phyloP scores from a whole-genome alignment of 1,140 invertebrate species.

The Drosophila obscura region DNA sequence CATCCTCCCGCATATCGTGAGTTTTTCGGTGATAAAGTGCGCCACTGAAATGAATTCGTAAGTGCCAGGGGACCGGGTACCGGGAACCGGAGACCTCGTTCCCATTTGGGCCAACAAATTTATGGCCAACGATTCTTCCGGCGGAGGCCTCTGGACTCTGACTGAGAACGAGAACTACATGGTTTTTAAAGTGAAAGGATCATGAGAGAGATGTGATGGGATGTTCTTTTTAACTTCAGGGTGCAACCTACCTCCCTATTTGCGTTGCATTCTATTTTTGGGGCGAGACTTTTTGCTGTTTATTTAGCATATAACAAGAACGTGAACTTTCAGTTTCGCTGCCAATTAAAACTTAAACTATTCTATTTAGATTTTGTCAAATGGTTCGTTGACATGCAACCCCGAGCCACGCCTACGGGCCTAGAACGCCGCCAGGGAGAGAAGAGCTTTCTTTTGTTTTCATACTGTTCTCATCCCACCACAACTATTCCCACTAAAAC shows the following conservation, averaged over 20 bases:
- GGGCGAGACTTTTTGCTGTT: constrained; percentile 23
- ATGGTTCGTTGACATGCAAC: constrained; percentile 62
- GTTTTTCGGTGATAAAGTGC: constrained; percentile 66
- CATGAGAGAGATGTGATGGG: constrained; percentile 2
- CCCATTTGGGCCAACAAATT: constrained; percentile 67
- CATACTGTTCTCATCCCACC: no score
- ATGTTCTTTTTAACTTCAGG: background rate
- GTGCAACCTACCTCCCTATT: no score
- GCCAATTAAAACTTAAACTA: constrained; percentile 79
- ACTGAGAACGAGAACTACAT: constrained; percentile 5
- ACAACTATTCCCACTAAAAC: no score
- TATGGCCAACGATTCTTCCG: constrained; percentile 55
- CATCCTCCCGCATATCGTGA: constrained; percentile 10
- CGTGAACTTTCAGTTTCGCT: constrained; percentile 58
- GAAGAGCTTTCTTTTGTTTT: no score
- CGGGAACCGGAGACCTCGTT: constrained; percentile 49
- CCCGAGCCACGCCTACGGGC: constrained; percentile 16
- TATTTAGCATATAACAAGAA: constrained; percentile 53
- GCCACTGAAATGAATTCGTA: constrained; percentile 74
- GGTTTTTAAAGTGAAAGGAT: constrained; percentile 37
- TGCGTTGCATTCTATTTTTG: constrained; percentile 8
- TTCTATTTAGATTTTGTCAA: constrained; percentile 74
- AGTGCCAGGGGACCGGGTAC: constrained; percentile 52
- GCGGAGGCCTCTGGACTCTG: background rate
- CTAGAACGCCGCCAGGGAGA: no score